Evolutionary conservation across 2,888 invertebrate genomes (phyloP), one percentile per base, ranked within the genome.

Genomic region (Trissolcus japonicus): DNA sequence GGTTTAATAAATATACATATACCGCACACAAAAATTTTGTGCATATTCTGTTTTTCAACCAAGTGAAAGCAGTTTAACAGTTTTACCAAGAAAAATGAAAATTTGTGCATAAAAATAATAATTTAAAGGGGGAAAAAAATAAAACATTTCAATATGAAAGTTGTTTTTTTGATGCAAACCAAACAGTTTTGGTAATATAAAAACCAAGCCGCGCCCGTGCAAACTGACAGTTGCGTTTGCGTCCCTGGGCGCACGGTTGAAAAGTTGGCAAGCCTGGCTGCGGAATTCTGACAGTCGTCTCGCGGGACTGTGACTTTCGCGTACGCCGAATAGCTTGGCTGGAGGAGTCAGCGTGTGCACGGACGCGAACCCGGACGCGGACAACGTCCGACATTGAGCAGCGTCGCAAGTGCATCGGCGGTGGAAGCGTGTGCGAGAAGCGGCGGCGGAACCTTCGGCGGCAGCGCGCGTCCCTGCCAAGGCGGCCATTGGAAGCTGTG

Each of bases 241-340:
- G 53, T 11, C 53, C 63, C 50, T 50, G 63, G 50, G 43, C n/a
- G 19, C 1, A n/a, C 35, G 53, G 16, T 11, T 19, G 51, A 19
- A 17, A 6, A 17, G 65, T 65, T 65, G 65, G 65, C 40, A 56
- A 56, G 46, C 65, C 65, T 65, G 65, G 35, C 56, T 65, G 55
- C 65, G 65, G 65, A 65, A 65, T 65, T 56, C 48, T 11, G 56
- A 56, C 35, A 56, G 56, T 50, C 65, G 65, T 65, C n/a, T n/a
- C 56, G 65, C 65, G 56, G 35, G 40, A 43, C 46, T 53, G 29
- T 55, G 65, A 40, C 56, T 65, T 56, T 65, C 56, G 56, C 65
- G 65, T 35, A 50, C 56, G 56, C 43, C 40, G 14, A 6, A 55
- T 19, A 16, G 11, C 17, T 19, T 51, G 11, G 19, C n/a, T 3